phyloP scores from a whole-genome alignment of 2,113 vertebrate species.

The Reinhardtius hippoglossoides region DNA sequence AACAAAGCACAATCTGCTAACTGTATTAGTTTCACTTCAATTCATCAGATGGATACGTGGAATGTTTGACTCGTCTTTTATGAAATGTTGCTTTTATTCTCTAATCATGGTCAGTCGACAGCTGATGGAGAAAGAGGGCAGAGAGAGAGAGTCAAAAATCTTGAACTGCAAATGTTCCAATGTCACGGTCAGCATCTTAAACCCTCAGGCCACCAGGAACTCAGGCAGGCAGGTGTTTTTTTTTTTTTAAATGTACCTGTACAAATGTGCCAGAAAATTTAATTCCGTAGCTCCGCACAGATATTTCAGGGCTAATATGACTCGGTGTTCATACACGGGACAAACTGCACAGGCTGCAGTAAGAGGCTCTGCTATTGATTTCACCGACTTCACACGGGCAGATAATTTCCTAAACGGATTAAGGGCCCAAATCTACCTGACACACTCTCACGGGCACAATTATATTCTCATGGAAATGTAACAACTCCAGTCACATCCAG shows the following conservation, averaged over 20 bases:
- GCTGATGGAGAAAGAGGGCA: neutral
- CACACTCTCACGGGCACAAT: slow-evolving; percentile 29
- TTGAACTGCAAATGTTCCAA: neutral
- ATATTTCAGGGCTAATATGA: neutral
- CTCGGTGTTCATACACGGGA: neutral
- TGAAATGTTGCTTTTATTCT: neutral
- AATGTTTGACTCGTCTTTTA: neutral
- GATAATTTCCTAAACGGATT: slow-evolving; percentile 15
- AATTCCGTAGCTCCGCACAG: neutral
- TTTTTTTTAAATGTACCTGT: neutral
- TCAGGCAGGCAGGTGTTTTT: neutral
- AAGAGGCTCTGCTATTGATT: neutral
- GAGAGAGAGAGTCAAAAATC: neutral
- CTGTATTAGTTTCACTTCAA: neutral
- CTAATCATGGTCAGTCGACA: neutral
- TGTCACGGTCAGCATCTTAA: slow-evolving; percentile 15
- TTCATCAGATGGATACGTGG: neutral
- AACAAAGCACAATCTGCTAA: no score
- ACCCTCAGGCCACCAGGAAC: neutral
- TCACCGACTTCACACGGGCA: slow-evolving; percentile 7
- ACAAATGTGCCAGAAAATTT: neutral
- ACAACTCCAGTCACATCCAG: slow-evolving; percentile 35
- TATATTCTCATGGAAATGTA: slow-evolving; percentile 15
- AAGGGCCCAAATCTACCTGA: slow-evolving; percentile 5
- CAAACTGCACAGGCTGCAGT: neutral